Evolutionary conservation across 1,140 invertebrate species (phyloP), one percentile per base, ranked within the genome.

Genomic region (Drosophila eugracilis): DNA sequence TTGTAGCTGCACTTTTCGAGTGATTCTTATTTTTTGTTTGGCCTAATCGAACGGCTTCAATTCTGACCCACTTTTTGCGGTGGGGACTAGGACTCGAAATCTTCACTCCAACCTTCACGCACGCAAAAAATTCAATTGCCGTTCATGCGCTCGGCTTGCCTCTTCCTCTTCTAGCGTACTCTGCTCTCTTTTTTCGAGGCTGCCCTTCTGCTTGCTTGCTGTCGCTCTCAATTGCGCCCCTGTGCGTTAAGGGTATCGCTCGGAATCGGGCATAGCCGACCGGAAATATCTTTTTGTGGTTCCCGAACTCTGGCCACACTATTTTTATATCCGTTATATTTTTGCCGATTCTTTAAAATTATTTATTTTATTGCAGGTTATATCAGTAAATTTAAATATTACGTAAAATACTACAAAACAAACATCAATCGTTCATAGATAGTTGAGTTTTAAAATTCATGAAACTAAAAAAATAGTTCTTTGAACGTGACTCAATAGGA

Each of bases 81-180:
- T 49, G 45, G 53, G 66, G 59, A 83, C 79, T 70, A 75, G 70
- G 70, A 75, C 59, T 80, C 78, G 55, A 69, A 73, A 84, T 84
- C 57, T 78, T 55, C 76, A 79, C 41, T 63, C 63, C 70, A 73
- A 85, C 81, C 80, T 85, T 85, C 81, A 74, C 80, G 80, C 80
- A 83, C 80, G 75, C 80, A 85, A 54, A 75, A 70, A 72, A 48
- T 34, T 70, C 32, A 65, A n/a, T n/a, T n/a, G n/a, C n/a, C 55
- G 71, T 79, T 75, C 70, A 70, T 80, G 65, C 77, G 77, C 65
- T 74, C 26, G 34, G 17, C 26, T 26, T 17, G 34, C 10, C 58
- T 30, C 24, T 52, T 19, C 10, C 9, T 53, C 48, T 50, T 60
- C 24, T 39, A 37, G 17, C 37, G 17, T 22, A 26, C 1, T 32